These are phyloP conservation scores for Lottia scabra DNA, from an alignment of 2,888 invertebrate genomes.

Conservation along the genomic window DNA sequence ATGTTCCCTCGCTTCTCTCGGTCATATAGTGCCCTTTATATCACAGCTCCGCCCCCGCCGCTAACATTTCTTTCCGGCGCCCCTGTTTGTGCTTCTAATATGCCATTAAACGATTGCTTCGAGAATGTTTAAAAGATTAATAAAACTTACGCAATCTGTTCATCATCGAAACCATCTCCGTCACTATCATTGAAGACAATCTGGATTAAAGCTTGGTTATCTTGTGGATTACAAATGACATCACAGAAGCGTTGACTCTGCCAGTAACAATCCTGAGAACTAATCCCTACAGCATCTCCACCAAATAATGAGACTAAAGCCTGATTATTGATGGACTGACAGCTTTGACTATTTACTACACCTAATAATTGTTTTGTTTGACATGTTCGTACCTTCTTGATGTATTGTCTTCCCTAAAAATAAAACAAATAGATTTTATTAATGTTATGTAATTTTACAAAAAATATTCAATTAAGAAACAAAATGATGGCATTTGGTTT, in stretches of 20 bases:
- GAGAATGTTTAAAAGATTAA: not conserved
- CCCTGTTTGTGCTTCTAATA: too few relatives aligned
- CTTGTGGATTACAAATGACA: not conserved
- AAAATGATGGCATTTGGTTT: too few relatives aligned
- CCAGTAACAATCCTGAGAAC: not conserved
- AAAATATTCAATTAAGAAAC: too few relatives aligned
- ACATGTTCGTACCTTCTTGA: not conserved
- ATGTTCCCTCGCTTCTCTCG: too few relatives aligned
- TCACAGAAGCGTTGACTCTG: not conserved
- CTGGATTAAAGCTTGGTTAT: not conserved
- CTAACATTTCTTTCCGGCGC: too few relatives aligned
- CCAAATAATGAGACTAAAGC: not conserved
- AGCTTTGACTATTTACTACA: not conserved
- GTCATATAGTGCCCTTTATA: too few relatives aligned
- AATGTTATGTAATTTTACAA: too few relatives aligned
- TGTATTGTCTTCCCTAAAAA: not conserved
- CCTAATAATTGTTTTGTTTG: not conserved
- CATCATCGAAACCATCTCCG: not conserved
- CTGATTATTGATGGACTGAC: not conserved
- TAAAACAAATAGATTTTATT: not conserved
- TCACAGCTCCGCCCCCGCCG: too few relatives aligned
- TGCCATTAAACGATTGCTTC: too few relatives aligned
- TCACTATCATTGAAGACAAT: not conserved
- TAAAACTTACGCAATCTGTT: not conserved
- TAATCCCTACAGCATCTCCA: not conserved